Evolutionary conservation across 1,140 invertebrate genomes (phyloP).

Genomic region (Euschistus heros): DNA sequence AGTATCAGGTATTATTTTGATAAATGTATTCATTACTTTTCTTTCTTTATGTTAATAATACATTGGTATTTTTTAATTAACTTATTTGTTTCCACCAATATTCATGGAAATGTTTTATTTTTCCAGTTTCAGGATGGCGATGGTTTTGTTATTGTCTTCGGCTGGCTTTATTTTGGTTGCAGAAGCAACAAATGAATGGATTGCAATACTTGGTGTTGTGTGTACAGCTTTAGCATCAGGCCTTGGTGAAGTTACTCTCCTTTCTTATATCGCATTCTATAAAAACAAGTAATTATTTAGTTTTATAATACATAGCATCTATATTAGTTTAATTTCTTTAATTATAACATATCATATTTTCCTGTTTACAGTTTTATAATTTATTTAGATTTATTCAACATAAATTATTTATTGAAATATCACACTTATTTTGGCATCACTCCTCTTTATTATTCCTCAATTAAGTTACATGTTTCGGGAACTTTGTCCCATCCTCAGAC

Average conservation of each 20-base stretch:
- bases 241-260: slow-evolving; percentile 69
- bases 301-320: not conserved
- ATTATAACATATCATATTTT: not conserved
- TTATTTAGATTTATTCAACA: not conserved
- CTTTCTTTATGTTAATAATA: not conserved
- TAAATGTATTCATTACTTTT: not conserved
- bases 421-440: no score
- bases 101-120: not conserved
- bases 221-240: slow-evolving; percentile 66
- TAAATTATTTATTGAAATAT: no score
- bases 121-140: slow-evolving; percentile 40
- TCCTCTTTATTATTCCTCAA: no score
- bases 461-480: no score
- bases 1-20: not conserved
- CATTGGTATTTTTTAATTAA: not conserved
- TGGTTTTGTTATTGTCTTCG: slow-evolving; percentile 46
- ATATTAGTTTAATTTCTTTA: not conserved
- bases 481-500: no score
- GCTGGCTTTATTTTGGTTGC: slow-evolving; percentile 57
- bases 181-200: slow-evolving; percentile 42
- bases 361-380: not conserved
- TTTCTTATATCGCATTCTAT: slow-evolving; percentile 57
- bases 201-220: slow-evolving; percentile 61
- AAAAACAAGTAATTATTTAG: slow-evolving; percentile 44
- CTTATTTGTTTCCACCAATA: not conserved